Conservation (phyloP, 1,140 invertebrate species). For the Zaprionus gabonicus region DNA sequence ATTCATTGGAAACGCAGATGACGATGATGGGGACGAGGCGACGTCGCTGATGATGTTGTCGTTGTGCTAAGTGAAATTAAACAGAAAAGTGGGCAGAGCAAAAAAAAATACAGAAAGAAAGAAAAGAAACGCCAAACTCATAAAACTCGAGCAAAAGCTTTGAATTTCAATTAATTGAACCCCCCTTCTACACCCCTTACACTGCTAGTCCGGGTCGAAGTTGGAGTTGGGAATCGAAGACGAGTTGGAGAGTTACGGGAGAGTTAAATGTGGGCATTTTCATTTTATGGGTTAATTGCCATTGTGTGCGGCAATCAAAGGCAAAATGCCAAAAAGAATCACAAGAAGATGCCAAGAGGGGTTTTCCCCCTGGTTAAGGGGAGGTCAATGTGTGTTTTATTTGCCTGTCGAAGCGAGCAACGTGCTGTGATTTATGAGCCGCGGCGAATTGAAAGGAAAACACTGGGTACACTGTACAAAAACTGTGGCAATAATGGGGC, state of each 20-base stretch:
- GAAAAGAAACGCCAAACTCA: constrained; percentile 32
- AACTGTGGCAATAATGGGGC: constrained; percentile 8
- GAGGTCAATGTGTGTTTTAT: constrained; percentile 44
- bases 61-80: constrained; percentile 63
- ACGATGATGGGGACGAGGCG: constrained; percentile 30
- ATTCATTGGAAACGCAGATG: constrained; percentile 76
- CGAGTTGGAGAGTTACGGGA: constrained; percentile 9
- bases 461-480: constrained; percentile 4
- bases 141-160: constrained; percentile 73
- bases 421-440: constrained; percentile 61
- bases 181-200: not conserved
- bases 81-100: constrained; percentile 53
- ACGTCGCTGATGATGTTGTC: constrained; percentile 7
- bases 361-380: too few relatives aligned
- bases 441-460: constrained; percentile 45
- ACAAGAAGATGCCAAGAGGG: not conserved
- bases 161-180: constrained; percentile 81
- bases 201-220: not conserved
- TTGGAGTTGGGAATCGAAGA: not conserved
- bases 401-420: constrained; percentile 44
- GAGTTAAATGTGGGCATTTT: constrained; percentile 75
- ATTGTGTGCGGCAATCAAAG: constrained; percentile 76
- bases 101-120: not conserved
- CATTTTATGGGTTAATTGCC: constrained; percentile 80
- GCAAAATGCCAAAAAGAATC: constrained; percentile 56